Base-by-base conservation (phyloP, 2,888 invertebrate species). In the Dolichomitus sp. region DNA sequence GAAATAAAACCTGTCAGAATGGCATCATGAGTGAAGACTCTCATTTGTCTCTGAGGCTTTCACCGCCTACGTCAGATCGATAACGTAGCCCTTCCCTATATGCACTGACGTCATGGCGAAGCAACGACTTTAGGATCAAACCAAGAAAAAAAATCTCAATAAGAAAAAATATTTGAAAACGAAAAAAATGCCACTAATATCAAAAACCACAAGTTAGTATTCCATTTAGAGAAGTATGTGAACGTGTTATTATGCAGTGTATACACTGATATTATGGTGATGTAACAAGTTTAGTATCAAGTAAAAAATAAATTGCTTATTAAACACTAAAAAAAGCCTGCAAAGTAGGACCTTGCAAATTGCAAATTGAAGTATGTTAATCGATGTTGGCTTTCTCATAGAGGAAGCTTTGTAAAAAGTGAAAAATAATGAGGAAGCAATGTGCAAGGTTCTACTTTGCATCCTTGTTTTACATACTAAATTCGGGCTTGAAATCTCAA, bases 31-130 rank as follows among this genome's bases (percentile, higher is more conserved):
- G 19, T 30, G 45, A 78, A 37, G 59, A 68, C 63, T 66, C 33
- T 83, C 83, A 76, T 72, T 68, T 83, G 76, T 83, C 40, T 83
- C 61, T 14, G n/a, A 27, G 63, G 42, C 61, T 72, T 70, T 66
- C 72, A 9, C 17, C 30, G 23, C 14, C 69, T 57, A 73, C 30
- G 45, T 33, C 33, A 9, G 23, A 75, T 72, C 79, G 61, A 61
- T 61, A 48, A n/a, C 11, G 14, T 11, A 19, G 12, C 0, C 33
- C 30, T 19, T 14, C 30, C 23, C 17, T 45, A 4, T 11, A n/a
- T 45, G 4, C 54, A 45, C 52, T 12, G 65, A 70, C 57, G 65
- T 79, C 75, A 72, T 66, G 79, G 48, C 40, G 37, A 70, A 61
- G 42, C 66, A 61, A 59, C 9, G 5, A 23, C 19, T 23, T 52